Evolutionary conservation across 2,113 vertebrate species (phyloP), one percentile per base, ranked within the genome.

Genomic region (Vulpes ferrilata): DNA sequence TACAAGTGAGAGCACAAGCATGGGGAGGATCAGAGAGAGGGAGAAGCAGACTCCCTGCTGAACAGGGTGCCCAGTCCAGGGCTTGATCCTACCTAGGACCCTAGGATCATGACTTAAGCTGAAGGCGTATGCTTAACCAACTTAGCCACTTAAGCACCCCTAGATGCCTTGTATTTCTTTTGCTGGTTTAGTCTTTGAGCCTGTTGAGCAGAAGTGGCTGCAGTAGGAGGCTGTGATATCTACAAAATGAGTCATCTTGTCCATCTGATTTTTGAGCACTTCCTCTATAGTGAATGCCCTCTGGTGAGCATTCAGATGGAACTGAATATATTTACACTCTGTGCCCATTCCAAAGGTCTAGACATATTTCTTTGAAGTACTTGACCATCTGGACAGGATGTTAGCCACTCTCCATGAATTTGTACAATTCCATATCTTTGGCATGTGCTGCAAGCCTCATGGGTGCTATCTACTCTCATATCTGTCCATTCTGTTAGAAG

Each of bases 211-310:
- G 11, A 22, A 73, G n/a, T 94, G 23, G n/a, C 16, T 79, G 4
- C 43, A 51, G 48, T 64, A 73, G 53, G 87, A 80, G 23, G 7
- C 86, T 86, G n/a, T 59, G 53, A 55, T 25, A 8, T 3, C 19
- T 79, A 30, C 62, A 95, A 87, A 90, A 71, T 38, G 30, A 69
- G 11, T 96, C 59, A 62, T 88, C 17, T 90, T 93, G 69, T 74
- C 27, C 20, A 13, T 83, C 43, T 78, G 43, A 62, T 51, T n/a
- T 64, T 51, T 59, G 73, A 51, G 76, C 13, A 6, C 48, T 48
- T 88, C 11, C 57, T 86, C 59, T 80, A 7, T 53, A 83, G 55
- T 43, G 48, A 78, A 27, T 84, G 62, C 64, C 20, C 13, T 43
- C 69, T 92, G 22, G 48, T 55, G 73, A 59, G 11, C 90, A 51